phyloP scores from a whole-genome alignment of 1,140 invertebrate genomes.

The Amyelois transitella region DNA sequence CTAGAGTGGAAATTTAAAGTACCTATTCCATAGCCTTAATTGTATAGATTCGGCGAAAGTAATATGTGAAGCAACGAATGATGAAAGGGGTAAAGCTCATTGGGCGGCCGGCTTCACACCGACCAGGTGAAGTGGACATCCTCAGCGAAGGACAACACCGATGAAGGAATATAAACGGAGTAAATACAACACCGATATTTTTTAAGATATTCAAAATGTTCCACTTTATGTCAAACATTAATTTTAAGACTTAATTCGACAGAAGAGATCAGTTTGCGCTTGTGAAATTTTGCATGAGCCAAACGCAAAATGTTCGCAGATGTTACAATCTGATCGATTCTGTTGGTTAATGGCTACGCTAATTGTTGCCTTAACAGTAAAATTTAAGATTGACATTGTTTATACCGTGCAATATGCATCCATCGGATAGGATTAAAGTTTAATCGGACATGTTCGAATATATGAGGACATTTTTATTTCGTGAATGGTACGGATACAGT shows the following conservation, averaged over 20 bases:
- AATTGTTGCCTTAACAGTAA: conserved; percentile 47
- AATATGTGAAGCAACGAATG: conserved; percentile 21
- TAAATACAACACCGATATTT: conserved; percentile 39
- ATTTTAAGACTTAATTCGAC: conserved; percentile 28
- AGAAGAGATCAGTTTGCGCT: conserved; percentile 39
- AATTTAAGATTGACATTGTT: conserved; percentile 50
- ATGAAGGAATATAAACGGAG: conserved; percentile 27
- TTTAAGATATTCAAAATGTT: conserved; percentile 25
- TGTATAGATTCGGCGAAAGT: conserved; percentile 7
- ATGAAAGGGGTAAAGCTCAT: conserved; percentile 15
- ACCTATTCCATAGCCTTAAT: conserved; percentile 10
- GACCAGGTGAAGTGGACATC: conserved; percentile 16
- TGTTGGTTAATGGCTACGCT: conserved; percentile 33
- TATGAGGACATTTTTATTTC: conserved; percentile 21
- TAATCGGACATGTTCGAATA: conserved; percentile 13
- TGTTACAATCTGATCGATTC: conserved; percentile 41
- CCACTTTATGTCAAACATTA: conserved; percentile 28
- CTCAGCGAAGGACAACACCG: conserved; percentile 25
- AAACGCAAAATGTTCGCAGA: neutral
- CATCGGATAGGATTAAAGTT: conserved; percentile 14
- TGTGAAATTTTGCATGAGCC: neutral
- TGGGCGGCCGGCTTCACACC: conserved; percentile 13
- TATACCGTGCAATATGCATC: conserved; percentile 39
- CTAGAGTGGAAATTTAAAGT: conserved; percentile 12
- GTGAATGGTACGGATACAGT: conserved; percentile 45